phyloP scores from a whole-genome alignment of 2,113 vertebrate genomes.

The Misgurnus mizolepis region DNA sequence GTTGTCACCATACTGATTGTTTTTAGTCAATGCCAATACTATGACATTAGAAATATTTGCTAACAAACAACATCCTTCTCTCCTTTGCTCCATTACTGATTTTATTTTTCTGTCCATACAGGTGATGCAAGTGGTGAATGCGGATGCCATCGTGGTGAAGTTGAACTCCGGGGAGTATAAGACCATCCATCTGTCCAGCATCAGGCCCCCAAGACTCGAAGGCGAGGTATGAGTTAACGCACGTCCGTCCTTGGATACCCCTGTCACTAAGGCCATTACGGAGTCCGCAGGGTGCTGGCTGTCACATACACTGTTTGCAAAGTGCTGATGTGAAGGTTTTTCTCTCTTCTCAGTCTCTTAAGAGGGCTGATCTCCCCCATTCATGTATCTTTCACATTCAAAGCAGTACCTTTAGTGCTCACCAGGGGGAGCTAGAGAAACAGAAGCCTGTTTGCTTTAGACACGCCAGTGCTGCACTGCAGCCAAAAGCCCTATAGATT shows the following conservation, averaged over 20 bases:
- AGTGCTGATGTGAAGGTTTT: constrained; percentile 47
- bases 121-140: constrained; percentile 97
- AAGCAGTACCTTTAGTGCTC: not conserved
- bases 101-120: constrained; percentile 53
- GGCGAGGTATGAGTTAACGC: constrained; percentile 78
- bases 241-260: constrained; percentile 33
- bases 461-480: constrained; percentile 41
- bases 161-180: constrained; percentile 92
- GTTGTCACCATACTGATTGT: too few species aligned
- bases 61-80: not conserved
- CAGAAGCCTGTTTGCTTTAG: not conserved
- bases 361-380: constrained; percentile 26
- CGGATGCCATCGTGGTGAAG: constrained; percentile 92
- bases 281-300: constrained; percentile 41
- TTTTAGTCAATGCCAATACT: too few species aligned
- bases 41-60: too few species aligned
- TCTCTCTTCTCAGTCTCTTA: constrained; percentile 10
- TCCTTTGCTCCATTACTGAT: not conserved
- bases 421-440: constrained; percentile 22
- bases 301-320: constrained; percentile 45
- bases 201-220: constrained; percentile 89
- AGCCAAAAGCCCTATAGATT: constrained; percentile 40
- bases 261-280: constrained; percentile 42
- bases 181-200: constrained; percentile 95
- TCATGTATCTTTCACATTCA: constrained; percentile 38